Base-by-base conservation (phyloP, 2,888 invertebrate species). In the Athetis lepigone region DNA sequence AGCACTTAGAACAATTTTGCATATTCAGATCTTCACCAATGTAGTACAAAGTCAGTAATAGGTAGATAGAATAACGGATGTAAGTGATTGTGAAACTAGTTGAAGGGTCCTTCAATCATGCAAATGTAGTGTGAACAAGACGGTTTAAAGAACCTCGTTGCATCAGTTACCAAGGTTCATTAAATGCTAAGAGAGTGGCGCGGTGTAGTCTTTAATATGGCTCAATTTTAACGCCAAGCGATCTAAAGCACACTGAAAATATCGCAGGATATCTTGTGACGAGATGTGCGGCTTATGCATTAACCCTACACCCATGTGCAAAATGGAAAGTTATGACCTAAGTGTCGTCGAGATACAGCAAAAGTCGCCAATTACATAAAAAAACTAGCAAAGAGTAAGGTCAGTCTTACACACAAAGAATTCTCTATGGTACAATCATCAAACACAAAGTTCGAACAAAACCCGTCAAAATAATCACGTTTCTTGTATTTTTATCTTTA, bases 51-150 rank as follows among this genome's bases (percentile, higher is more conserved):
- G n/a, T 33, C 13, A 13, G 16, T 21, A 16, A 29, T 23, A 50
- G 16, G 37, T 16, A 21, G n/a, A 36, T 13, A 36, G 13, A 55
- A 43, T 67, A 58, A 13, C 43, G 65, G 65, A 58, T 58, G 49
- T 29, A 49, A 59, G 46, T n/a, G 36, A 47, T 66, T 66, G 27
- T 47, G 39, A 37, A 16, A 42, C 33, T 43, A 47, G 37, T 36
- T 43, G 33, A 39, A 52, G 55, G 27, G 19, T 37, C 25, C 29
- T 65, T 45, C 49, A 55, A 49, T 21, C 27, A 33, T 37, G 25
- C 25, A 67, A 21, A 23, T 45, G 49, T 25, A 68, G 43, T 25
- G 43, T 45, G 49, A 59, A 65, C 43, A 19, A 49, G 29, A 36
- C n/a, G n/a, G 21, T 42, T 46, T 65, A 16, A 21, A 37, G 21